Base-by-base conservation (phyloP, 2,888 invertebrate species). In the Drosophila meridionalis region DNA sequence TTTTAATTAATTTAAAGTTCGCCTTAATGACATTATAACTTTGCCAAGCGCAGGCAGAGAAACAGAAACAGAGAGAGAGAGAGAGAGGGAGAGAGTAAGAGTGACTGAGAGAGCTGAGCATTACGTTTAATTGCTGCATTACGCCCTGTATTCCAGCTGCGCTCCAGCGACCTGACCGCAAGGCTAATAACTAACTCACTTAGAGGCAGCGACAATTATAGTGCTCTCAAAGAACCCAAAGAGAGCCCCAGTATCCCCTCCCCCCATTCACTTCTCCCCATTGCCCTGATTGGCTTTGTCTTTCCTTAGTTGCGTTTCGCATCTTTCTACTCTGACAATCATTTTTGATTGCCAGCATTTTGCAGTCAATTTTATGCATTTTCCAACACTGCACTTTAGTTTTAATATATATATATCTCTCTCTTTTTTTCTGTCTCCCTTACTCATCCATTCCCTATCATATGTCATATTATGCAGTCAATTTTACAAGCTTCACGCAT, bases 1-100 rank as follows among this genome's bases (percentile, higher is more conserved):
- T 91, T 91, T 91, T 91, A 91, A 92, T 91, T 91, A 91, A 92
- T 92, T 92, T 92, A 91, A 90, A 90, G 92, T 87, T 92, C 83
- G 83, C 90, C 90, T 82, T 89, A 87, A 91, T 88, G 90, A 84
- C 91, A 87, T 87, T 87, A 87, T 90, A 89, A 87, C 88, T 87
- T 89, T 89, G 85, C 63, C 43, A 50, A 55, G 73, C 66, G 28
- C 60, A 52, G 62, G 6, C n/a, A n/a, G 50, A 40, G 30, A 38
- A 40, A 48, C 20, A 14, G 47, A 52, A 26, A 34, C n/a, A 47
- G 20, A 45, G 50, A 32, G 11, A 61, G 9, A 52, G 7, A 12
- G 32, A 14, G 26, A 0, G 12, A 42, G 43, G 20, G 28, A 14
- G 36, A 40, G 34, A 14, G 43, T 7, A 63, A 30, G 9, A 5